Percentiles rank a stretch among this genome's conserved stretches.
phyloP scores from a whole-genome alignment of 2,888 invertebrate species.

The Dryobotodes eremita region DNA sequence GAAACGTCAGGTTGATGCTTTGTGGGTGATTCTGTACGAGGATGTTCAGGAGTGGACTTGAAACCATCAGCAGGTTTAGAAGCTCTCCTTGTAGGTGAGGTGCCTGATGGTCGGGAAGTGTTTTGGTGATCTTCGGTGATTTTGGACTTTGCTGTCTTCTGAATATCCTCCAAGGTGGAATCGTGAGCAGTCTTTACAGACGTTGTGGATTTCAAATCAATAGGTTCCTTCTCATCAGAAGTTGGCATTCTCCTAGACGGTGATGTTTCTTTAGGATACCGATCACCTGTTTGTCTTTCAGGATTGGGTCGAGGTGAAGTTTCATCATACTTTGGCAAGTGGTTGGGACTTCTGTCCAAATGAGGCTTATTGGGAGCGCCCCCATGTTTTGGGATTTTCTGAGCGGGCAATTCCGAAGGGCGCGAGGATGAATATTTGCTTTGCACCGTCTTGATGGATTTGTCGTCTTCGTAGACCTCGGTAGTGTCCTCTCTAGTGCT shows the following conservation, averaged over 20 bases:
- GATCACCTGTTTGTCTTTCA: conserved; percentile 34
- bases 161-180: conserved; percentile 58
- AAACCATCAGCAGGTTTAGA: conserved; percentile 19
- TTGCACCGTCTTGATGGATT: conserved; percentile 25
- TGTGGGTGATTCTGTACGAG: conserved; percentile 32
- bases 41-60: conserved; percentile 17
- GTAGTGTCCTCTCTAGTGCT: conserved; percentile 54
- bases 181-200: conserved; percentile 61
- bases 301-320: conserved; percentile 42
- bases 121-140: conserved; percentile 39
- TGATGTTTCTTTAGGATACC: conserved; percentile 53
- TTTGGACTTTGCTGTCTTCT: conserved; percentile 51
- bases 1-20: conserved; percentile 31
- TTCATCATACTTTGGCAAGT: conserved; percentile 26
- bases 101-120: conserved; percentile 17
- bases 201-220: conserved; percentile 60
- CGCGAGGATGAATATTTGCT: conserved; percentile 17
- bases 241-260: conserved; percentile 45
- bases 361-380: conserved; percentile 44
- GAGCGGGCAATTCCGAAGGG: conserved; percentile 26
- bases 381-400: conserved; percentile 17
- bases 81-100: conserved; percentile 34
- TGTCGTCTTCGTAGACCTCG: conserved; percentile 17
- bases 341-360: conserved; percentile 47
- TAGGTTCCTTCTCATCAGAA: conserved; percentile 41